phyloP scores from a whole-genome alignment of 1,140 invertebrate species.

The Heliconius nattereri region DNA sequence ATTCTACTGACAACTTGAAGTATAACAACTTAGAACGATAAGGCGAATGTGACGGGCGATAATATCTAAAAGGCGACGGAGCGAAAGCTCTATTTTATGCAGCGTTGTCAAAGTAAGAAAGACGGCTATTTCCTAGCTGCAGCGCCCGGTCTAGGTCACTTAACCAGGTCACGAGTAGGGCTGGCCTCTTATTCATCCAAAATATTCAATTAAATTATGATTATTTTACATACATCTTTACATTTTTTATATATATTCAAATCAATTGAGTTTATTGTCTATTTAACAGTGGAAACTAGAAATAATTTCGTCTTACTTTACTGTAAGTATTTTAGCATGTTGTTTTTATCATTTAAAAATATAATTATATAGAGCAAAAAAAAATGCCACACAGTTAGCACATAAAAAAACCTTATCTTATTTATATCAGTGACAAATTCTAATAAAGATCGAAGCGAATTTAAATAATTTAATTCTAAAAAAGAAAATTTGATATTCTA shows the following conservation, averaged over 20 bases:
- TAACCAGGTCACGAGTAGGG: conserved; percentile 26
- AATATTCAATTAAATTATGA: background rate
- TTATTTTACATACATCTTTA: too few species aligned
- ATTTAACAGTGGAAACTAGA: too few species aligned
- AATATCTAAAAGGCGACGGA: conserved; percentile 27
- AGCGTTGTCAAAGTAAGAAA: conserved; percentile 30
- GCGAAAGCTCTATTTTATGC: conserved; percentile 28
- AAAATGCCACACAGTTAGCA: too few species aligned
- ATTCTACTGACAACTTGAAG: background rate
- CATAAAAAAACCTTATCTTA: too few species aligned
- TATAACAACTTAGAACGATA: conserved; percentile 13
- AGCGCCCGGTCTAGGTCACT: conserved; percentile 27
- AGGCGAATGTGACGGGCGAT: conserved; percentile 15
- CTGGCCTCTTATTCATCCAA: background rate
- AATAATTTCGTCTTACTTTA: too few species aligned
- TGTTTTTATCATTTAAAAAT: too few species aligned
- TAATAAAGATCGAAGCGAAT: background rate
- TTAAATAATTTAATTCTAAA: background rate
- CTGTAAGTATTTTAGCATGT: too few species aligned
- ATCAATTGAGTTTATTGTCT: too few species aligned
- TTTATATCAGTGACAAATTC: too few species aligned
- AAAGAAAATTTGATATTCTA: background rate
- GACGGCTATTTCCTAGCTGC: conserved; percentile 26
- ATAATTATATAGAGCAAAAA: too few species aligned
- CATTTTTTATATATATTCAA: too few species aligned